These are phyloP conservation scores for Beroe ovata DNA, from an alignment of 37 sponge, comb jelly and placozoan species.

Conservation along the genomic window DNA sequence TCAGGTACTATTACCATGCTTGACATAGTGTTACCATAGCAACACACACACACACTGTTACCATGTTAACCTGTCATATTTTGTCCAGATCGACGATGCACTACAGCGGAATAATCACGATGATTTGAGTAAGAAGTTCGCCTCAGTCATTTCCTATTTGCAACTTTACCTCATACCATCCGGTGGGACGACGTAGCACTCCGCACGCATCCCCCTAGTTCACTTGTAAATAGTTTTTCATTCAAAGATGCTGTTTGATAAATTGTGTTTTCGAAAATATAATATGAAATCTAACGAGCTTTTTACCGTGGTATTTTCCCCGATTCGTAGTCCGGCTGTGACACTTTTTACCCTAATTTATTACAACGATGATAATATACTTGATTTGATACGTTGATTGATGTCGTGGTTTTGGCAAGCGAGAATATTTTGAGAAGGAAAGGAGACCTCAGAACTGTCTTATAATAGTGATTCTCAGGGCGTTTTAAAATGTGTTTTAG, in stretches of 20 bases:
- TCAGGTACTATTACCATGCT: slow-evolving; percentile 27
- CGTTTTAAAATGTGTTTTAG: slow-evolving; percentile 54
- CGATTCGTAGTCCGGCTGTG: not conserved
- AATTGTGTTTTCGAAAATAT: slow-evolving; percentile 62
- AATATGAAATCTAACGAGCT: not conserved
- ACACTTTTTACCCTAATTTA: slow-evolving; percentile 42
- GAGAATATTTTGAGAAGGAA: too few relatives aligned
- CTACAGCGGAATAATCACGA: slow-evolving; percentile 25
- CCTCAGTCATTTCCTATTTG: slow-evolving; percentile 32
- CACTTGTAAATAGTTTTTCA: slow-evolving; percentile 36
- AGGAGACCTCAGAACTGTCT: too few relatives aligned
- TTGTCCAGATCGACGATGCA: slow-evolving; percentile 44
- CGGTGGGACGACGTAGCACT: not conserved
- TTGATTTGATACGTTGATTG: too few relatives aligned
- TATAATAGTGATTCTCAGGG: too few relatives aligned
- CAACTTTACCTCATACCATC: slow-evolving; percentile 42
- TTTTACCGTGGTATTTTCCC: not conserved
- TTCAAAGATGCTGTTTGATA: slow-evolving; percentile 56
- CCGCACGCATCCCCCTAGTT: not conserved
- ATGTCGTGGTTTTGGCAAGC: too few relatives aligned
- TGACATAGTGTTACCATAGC: not conserved
- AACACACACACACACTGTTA: not conserved
- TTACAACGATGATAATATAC: slow-evolving; percentile 2
- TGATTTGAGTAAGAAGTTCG: slow-evolving; percentile 58
- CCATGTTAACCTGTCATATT: not conserved